A percentile compares a stretch with the other conserved stretches of the same genome.
These are phyloP conservation scores for Drusus annulatus DNA, from an alignment of 1,140 invertebrate genomes.

Conservation along the genomic window DNA sequence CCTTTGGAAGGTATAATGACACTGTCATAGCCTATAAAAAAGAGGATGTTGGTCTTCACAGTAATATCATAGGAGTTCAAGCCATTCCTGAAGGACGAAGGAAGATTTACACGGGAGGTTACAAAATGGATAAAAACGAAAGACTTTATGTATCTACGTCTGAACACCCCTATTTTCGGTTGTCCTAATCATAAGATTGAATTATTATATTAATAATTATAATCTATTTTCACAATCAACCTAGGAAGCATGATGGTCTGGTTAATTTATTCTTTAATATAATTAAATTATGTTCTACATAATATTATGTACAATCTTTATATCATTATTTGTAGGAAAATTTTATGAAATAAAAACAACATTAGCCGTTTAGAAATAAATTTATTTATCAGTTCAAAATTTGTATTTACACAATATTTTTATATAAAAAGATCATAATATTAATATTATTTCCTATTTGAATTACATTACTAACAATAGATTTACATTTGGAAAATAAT, in stretches of 20 bases:
- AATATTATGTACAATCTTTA: too few relatives aligned
- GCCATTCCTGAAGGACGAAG: background rate
- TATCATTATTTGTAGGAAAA: background rate
- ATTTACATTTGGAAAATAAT: conserved; percentile 55
- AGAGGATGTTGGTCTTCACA: conserved; percentile 12
- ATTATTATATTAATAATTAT: conserved; percentile 34
- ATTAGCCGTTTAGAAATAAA: conserved; percentile 57
- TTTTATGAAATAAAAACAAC: conserved; percentile 46
- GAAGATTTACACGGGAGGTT: background rate
- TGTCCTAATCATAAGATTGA: conserved; percentile 22
- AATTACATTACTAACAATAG: conserved; percentile 56
- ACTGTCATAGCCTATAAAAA: conserved; percentile 24
- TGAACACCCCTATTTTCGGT: conserved; percentile 24
- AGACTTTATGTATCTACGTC: conserved; percentile 1
- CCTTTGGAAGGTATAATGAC: conserved; percentile 14
- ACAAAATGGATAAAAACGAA: conserved; percentile 19
- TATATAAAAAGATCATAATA: conserved; percentile 58
- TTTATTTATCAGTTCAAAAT: conserved; percentile 60
- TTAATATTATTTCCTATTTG: conserved; percentile 58
- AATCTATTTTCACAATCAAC: background rate
- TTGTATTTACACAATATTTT: conserved; percentile 59
- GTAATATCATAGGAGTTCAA: background rate
- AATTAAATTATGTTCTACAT: too few relatives aligned
- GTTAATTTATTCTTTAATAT: too few relatives aligned
- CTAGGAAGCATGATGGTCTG: background rate